Evolutionary conservation across 2,888 invertebrate species (phyloP), one percentile per base, ranked within the genome.

Genomic region (Catocala sponsa): DNA sequence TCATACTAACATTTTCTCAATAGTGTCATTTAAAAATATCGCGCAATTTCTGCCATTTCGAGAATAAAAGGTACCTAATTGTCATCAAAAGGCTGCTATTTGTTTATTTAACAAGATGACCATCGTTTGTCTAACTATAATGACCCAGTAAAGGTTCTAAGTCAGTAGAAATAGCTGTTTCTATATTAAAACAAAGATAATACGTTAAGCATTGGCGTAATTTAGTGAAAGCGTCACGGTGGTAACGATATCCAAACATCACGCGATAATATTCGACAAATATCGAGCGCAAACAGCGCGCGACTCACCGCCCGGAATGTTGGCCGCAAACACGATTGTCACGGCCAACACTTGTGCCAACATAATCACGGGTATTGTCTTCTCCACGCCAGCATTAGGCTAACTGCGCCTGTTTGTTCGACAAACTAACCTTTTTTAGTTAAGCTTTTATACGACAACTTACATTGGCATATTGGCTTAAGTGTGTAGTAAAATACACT

Each of bases 321-420:
- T 76, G 77, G 60, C 67, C 55, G 69, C 79, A 79, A 78, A 80
- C 80, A 80, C 64, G 59, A 74, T 73, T 69, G 78, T 74, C 74
- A 78, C 73, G 76, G 54, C 55, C 62, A 66, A 75, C 91, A 91
- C 90, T 89, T 91, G 91, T 82, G 80, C 86, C 79, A 84, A 92
- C 88, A 91, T 86, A 87, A 91, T 91, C 90, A 77, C 72, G 59
- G 53, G 55, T 58, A 62, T 77, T 77, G 72, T 71, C 58, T 56
- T 12, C 46, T 53, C 13, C 65, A 25, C 48, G 38, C 51, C 59
- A 68, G 55, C 74, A 77, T 77, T 77, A 89, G 80, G 78, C 82
- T 78, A 78, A 83, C 84, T 85, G 78, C 70, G 63, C n/a, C 60
- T 71, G 66, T 76, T 73, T 71, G 66, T 61, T 48, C 15, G 52